Evolutionary conservation across 2,888 invertebrate species (phyloP).

Genomic region (Acanthosepion pharaonis): DNA sequence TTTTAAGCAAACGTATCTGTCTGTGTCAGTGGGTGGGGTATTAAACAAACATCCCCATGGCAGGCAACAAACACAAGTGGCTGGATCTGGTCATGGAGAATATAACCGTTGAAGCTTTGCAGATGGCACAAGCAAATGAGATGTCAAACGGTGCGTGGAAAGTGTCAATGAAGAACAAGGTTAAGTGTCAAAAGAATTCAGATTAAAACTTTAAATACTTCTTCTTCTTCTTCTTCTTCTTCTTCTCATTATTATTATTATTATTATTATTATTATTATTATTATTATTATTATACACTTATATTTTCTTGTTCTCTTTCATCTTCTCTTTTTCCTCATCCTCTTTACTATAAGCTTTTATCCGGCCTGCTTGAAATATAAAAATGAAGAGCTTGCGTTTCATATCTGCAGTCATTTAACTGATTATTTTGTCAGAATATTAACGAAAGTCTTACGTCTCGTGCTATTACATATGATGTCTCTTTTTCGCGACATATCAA

Average conservation of each 20-base stretch:
- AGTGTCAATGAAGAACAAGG: background rate
- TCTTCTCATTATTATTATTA: background rate
- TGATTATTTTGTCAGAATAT: too few relatives aligned
- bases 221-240: background rate
- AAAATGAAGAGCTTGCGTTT: too few relatives aligned
- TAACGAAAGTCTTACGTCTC: too few relatives aligned
- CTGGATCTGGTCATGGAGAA: background rate
- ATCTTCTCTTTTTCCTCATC: too few relatives aligned
- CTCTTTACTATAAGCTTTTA: too few relatives aligned
- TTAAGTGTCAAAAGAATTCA: background rate
- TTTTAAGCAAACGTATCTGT: background rate
- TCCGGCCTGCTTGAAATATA: too few relatives aligned
- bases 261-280: too few relatives aligned
- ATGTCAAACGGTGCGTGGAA: background rate
- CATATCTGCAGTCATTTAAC: too few relatives aligned
- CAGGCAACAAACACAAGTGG: background rate
- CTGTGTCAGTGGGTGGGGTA: background rate
- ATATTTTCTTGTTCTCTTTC: background rate
- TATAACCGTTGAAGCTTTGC: background rate
- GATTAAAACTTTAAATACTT: background rate
- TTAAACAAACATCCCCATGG: background rate
- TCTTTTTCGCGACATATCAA: too few relatives aligned
- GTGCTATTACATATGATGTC: too few relatives aligned
- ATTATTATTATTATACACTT: too few relatives aligned
- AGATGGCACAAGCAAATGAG: background rate